phyloP scores from a whole-genome alignment of 1,140 invertebrate genomes.

The Camponotus floridanus region DNA sequence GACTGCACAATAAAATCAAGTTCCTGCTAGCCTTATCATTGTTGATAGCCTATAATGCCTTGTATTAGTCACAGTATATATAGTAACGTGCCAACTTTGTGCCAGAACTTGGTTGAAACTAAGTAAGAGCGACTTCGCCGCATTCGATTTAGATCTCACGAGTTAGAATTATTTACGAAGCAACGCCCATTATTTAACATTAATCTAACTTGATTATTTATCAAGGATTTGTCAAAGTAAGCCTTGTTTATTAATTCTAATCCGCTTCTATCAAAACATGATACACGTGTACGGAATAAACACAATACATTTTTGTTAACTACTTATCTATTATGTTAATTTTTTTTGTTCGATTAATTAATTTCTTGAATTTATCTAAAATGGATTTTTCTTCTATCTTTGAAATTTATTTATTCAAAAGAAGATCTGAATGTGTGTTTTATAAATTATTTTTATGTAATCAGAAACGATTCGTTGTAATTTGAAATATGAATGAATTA shows the following conservation, averaged over 20 bases:
- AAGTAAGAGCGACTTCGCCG: not conserved
- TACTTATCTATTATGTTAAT: not conserved
- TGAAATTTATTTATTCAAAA: slow-evolving; percentile 18
- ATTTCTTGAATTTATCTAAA: not conserved
- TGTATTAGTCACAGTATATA: not conserved
- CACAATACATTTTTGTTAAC: not conserved
- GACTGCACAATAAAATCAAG: not conserved
- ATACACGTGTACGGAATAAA: not conserved
- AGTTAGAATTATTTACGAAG: not conserved
- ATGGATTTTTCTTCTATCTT: not conserved
- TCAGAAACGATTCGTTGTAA: not conserved
- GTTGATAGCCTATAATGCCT: slow-evolving; percentile 2
- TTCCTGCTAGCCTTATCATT: not conserved
- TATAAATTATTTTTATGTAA: not conserved
- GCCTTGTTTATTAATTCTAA: not conserved
- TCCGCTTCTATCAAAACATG: not conserved
- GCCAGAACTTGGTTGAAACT: slow-evolving; percentile 12
- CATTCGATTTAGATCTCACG: slow-evolving; percentile 20
- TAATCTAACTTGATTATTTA: slow-evolving; percentile 34
- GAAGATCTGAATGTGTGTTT: not conserved
- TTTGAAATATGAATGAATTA: not conserved
- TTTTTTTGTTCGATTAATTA: not conserved
- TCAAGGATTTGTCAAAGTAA: not conserved
- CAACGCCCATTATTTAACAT: slow-evolving; percentile 21
- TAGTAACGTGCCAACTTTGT: not conserved